Percentiles rank a stretch among this genome's conserved stretches.
These are phyloP conservation scores for Antheraea mylitta DNA, from an alignment of 1,140 invertebrate genomes.

Conservation along the genomic window DNA sequence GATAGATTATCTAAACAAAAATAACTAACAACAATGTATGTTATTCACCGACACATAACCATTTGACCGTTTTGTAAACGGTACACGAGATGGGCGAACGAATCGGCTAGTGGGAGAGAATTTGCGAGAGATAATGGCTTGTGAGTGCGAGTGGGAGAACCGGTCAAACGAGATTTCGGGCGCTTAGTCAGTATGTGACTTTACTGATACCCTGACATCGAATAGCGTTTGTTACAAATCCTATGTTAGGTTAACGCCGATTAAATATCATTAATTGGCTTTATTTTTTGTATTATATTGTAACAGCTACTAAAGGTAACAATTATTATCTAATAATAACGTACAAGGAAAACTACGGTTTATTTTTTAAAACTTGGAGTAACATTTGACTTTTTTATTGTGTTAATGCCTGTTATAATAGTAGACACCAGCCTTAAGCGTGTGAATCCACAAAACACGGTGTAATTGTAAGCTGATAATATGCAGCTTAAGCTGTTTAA, in stretches of 20 bases:
- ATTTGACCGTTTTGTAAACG: constrained; percentile 47
- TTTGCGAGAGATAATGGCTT: constrained; percentile 60
- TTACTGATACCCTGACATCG: neutral
- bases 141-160: constrained; percentile 61
- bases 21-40: neutral
- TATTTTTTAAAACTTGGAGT: too few species aligned
- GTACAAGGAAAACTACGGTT: too few species aligned
- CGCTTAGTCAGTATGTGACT: neutral
- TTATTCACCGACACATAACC: neutral
- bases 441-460: too few species aligned
- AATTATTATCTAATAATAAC: too few species aligned
- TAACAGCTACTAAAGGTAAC: too few species aligned
- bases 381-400: too few species aligned
- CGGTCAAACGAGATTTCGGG: constrained; percentile 66
- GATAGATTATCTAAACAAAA: neutral
- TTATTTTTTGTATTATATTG: neutral
- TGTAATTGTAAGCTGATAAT: too few species aligned
- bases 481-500: too few species aligned
- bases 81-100: constrained; percentile 42
- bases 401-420: too few species aligned
- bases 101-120: constrained; percentile 66
- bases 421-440: too few species aligned
- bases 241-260: neutral
- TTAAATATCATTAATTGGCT: neutral
- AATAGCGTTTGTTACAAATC: neutral